Conservation (phyloP, 2,888 invertebrate species). For the Cheiracanthium punctorium region DNA sequence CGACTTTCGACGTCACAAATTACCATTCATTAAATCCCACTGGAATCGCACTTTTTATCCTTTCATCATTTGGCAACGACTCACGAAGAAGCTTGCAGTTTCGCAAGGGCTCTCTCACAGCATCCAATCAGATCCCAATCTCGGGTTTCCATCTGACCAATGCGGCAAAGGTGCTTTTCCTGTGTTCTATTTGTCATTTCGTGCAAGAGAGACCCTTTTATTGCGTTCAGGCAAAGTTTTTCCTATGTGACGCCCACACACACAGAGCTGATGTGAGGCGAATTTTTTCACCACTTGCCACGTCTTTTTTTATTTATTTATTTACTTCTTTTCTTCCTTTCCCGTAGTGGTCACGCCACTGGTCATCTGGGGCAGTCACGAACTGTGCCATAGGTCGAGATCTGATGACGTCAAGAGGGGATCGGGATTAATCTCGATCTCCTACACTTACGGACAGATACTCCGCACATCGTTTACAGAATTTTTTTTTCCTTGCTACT, state of each 20-base stretch:
- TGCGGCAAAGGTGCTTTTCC: slow-evolving; percentile 22
- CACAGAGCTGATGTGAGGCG: too few relatives aligned
- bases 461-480: not conserved
- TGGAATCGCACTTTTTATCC: slow-evolving; percentile 23
- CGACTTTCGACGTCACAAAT: not conserved
- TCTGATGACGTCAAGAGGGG: slow-evolving; percentile 11
- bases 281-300: not conserved
- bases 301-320: not conserved
- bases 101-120: slow-evolving; percentile 12
- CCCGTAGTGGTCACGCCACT: slow-evolving; percentile 39
- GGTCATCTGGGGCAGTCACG: slow-evolving; percentile 66
- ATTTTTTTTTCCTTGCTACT: slow-evolving; percentile 16
- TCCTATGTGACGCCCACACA: slow-evolving; percentile 39
- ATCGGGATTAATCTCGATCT: slow-evolving; percentile 16
- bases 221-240: slow-evolving; percentile 24
- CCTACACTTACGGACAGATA: slow-evolving; percentile 2
- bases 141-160: slow-evolving; percentile 10
- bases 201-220: slow-evolving; percentile 44
- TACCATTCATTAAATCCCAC: not conserved
- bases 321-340: slow-evolving; percentile 17
- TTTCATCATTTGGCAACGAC: slow-evolving; percentile 25
- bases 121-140: slow-evolving; percentile 16
- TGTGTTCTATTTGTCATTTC: slow-evolving; percentile 42
- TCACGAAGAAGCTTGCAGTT: slow-evolving; percentile 36
- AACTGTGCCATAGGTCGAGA: slow-evolving; percentile 42